Conservation (phyloP, 1,140 invertebrate genomes). For the Drosophila equinoxialis region DNA sequence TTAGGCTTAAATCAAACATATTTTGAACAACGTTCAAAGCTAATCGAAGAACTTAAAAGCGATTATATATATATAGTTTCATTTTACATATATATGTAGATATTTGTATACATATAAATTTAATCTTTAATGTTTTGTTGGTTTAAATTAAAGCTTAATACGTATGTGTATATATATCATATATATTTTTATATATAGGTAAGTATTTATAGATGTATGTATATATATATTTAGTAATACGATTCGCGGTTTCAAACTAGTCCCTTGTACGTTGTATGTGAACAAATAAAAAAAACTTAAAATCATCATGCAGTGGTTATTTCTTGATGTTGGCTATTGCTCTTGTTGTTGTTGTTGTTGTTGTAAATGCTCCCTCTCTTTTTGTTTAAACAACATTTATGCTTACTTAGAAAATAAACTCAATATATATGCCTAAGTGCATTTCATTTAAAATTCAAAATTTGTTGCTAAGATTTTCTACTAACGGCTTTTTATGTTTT, state of each 20-base stretch:
- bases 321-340: conserved; percentile 33
- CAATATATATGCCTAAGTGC: conserved; percentile 34
- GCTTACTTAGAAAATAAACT: conserved; percentile 32
- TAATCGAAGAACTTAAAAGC: conserved; percentile 45
- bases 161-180: conserved; percentile 39
- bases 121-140: conserved; percentile 16
- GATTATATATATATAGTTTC: conserved; percentile 47
- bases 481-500: conserved; percentile 21
- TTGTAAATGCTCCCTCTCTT: conserved; percentile 63
- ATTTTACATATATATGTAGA: conserved; percentile 16
- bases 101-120: conserved; percentile 42
- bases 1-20: conserved; percentile 51
- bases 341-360: conserved; percentile 19
- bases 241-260: conserved; percentile 81
- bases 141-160: conserved; percentile 48
- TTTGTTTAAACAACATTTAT: conserved; percentile 49
- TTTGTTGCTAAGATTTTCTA: conserved; percentile 64
- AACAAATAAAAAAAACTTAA: conserved; percentile 48
- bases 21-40: conserved; percentile 34
- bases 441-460: conserved; percentile 61
- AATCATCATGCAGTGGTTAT: conserved; percentile 21
- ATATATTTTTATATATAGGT: conserved; percentile 47
- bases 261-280: conserved; percentile 77
- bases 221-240: conserved; percentile 81
- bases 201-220: conserved; percentile 50